These are phyloP conservation scores for Tachina fera DNA, from an alignment of 2,888 invertebrate genomes.

Conservation along the genomic window DNA sequence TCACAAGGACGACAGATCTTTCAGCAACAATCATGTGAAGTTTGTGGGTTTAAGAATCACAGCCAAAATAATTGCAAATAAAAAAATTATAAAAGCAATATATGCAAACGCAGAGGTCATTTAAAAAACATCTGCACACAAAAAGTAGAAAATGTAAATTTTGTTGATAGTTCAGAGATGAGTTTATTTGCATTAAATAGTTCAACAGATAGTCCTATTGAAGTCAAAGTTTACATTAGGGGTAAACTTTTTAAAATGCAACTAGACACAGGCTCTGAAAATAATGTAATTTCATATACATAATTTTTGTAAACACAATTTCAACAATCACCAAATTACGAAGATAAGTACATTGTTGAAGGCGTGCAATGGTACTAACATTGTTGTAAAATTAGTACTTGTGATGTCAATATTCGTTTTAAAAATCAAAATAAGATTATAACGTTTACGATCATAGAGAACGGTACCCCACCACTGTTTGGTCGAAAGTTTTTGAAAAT, in stretches of 20 bases:
- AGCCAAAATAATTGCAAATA: neutral
- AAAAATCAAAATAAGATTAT: neutral
- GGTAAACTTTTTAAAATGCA: neutral
- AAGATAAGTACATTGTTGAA: too few species aligned
- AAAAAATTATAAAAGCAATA: neutral
- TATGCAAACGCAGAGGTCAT: neutral
- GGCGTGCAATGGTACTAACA: too few species aligned
- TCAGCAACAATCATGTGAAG: neutral
- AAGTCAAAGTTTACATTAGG: neutral
- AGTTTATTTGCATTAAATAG: neutral
- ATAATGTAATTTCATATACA: too few species aligned
- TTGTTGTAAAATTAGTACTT: too few species aligned
- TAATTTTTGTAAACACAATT: too few species aligned
- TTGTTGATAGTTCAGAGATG: neutral
- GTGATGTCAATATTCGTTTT: neutral
- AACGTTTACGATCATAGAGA: neutral
- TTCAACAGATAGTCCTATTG: neutral
- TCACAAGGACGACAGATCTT: neutral
- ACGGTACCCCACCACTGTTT: neutral
- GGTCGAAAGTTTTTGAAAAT: conserved; percentile 4
- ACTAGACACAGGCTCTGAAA: neutral
- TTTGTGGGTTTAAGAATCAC: neutral
- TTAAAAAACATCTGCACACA: neutral
- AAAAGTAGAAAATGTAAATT: neutral
- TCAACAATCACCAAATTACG: too few species aligned